phyloP scores from a whole-genome alignment of 2,113 vertebrate species.

The Epinephelus cyanopodus region DNA sequence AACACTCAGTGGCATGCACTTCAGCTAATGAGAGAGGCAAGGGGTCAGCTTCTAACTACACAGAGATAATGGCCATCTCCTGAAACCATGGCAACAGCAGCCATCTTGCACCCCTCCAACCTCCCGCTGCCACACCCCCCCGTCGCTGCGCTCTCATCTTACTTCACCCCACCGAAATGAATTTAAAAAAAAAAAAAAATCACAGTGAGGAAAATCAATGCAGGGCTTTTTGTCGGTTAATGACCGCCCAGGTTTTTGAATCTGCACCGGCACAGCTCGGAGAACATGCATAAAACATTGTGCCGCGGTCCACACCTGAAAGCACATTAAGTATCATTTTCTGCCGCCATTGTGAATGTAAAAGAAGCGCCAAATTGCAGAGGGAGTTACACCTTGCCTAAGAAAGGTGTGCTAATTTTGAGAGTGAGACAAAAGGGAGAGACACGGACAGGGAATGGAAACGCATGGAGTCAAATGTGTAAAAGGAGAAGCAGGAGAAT shows the following conservation, averaged over 20 bases:
- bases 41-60: conserved; percentile 81
- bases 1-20: conserved; percentile 80
- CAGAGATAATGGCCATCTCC: conserved; percentile 82
- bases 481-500: conserved; percentile 22
- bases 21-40: conserved; percentile 84
- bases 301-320: conserved; percentile 69
- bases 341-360: conserved; percentile 63
- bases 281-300: conserved; percentile 76
- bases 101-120: conserved; percentile 46
- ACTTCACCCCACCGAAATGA: conserved; percentile 56
- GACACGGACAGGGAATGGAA: neutral
- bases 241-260: conserved; percentile 56
- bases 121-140: conserved; percentile 33
- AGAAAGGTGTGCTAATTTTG: conserved; percentile 54
- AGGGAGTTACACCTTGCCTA: conserved; percentile 52
- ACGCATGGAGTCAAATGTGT: conserved; percentile 20
- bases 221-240: conserved; percentile 71
- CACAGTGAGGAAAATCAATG: conserved; percentile 72
- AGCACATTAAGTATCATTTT: conserved; percentile 78
- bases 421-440: conserved; percentile 34
- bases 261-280: conserved; percentile 24
- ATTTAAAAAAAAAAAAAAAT: conserved; percentile 31
- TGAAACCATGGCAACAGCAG: conserved; percentile 84
- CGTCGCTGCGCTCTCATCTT: conserved; percentile 47
- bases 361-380: conserved; percentile 67